Base-by-base conservation (phyloP, 2,888 invertebrate species). In the Drosophila pegasa region DNA sequence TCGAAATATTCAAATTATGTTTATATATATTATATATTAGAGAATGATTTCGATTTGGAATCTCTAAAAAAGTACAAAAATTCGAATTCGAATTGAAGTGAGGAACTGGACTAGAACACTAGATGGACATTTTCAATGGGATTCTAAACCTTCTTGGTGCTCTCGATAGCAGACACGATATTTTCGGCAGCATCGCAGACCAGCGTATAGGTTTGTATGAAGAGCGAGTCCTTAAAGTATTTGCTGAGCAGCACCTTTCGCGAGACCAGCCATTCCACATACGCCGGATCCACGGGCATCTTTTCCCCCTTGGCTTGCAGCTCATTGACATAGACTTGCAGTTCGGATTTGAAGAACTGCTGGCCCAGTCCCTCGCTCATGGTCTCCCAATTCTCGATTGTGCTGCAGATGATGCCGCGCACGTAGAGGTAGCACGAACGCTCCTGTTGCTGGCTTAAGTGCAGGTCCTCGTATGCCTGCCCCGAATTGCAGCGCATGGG, bases 141-240 rank as follows among this genome's bases (percentile, higher is more conserved):
- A 3, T 35, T 63, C 14, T 45, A 75, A 14, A 58, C 33, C 41
- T 57, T 58, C 9, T 68, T 67, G 2, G 84, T 84, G 66, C 90
- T 83, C 63, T 90, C 90, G 31, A 90, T 90, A 20, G 90, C 78
- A 8, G 90, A 89, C 0, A 89, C 90, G 60, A 90, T 79, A 55
- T 90, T 80, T 68, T 90, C 90, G n/a, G 71, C 75, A 8, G 80
- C 71, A 71, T 90, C 80, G 14, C 91, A 88, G 48, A 90, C 33
- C 33, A 88, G 37, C 2, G 77, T 78, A 25, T 91, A 90, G 8
- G 91, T 90, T 16, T 90, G 89, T 67, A 90, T 66, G 45, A 89
- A 91, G n/a, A 90, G 74, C 0, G 88, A 52, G 40, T 90, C 90
- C n/a, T 75, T 72, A 8, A 90, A 85, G 29, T 75, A 70, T 47